Conservation (phyloP, 2,888 invertebrate genomes). For the Tetragnatha montana region DNA sequence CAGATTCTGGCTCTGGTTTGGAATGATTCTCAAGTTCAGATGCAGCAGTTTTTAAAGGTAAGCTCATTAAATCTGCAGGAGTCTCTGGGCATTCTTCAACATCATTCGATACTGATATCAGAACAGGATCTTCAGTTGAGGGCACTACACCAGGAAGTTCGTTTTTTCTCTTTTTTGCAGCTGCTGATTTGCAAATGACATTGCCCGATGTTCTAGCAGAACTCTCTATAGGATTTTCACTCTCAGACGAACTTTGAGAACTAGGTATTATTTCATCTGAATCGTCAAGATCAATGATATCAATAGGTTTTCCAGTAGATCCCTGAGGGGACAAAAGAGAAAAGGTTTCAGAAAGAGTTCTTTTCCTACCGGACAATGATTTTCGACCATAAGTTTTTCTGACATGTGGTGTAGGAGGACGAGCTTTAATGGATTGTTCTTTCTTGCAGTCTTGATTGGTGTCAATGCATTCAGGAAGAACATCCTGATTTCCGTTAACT, state of each 20-base stretch:
- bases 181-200: neutral
- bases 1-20: neutral
- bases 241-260: slow-evolving; percentile 58
- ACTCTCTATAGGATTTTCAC: slow-evolving; percentile 7
- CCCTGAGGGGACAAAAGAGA: neutral
- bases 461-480: neutral
- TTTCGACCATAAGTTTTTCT: neutral
- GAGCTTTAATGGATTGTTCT: neutral
- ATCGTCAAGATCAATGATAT: slow-evolving; percentile 35
- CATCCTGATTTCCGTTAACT: neutral
- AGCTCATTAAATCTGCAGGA: slow-evolving; percentile 18
- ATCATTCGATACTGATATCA: neutral
- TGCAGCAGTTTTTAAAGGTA: neutral
- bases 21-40: slow-evolving; percentile 1
- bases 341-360: slow-evolving; percentile 19
- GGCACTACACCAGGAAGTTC: too few relatives aligned
- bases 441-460: neutral
- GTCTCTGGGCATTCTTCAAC: slow-evolving; percentile 25
- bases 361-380: neutral
- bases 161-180: neutral
- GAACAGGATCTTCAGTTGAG: neutral
- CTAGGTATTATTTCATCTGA: slow-evolving; percentile 68
- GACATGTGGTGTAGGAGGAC: neutral
- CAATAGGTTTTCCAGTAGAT: neutral
- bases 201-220: neutral